Evolutionary conservation across 2,797 vertebrate species (phyloP).

Genomic region (Oreonectes daqikongensis): DNA sequence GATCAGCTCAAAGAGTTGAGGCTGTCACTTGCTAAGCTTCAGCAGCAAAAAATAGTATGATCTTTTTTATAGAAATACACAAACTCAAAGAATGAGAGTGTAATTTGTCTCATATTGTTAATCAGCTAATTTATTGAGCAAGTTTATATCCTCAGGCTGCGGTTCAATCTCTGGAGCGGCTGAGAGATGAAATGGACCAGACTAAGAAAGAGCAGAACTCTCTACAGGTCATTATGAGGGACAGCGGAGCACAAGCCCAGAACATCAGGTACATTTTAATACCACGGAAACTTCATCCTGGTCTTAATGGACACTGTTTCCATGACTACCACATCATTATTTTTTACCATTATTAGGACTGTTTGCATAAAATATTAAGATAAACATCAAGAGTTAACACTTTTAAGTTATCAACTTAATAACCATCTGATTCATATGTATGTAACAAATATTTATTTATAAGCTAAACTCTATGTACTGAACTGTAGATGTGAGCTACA

Average conservation of each 20-base stretch:
- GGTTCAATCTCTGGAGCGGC: slow-evolving; percentile 59
- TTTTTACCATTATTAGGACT: neutral
- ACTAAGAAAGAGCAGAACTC: slow-evolving; percentile 63
- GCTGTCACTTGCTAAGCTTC: slow-evolving; percentile 21
- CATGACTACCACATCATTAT: neutral
- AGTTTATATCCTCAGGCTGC: slow-evolving; percentile 63
- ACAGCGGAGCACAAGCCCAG: slow-evolving; percentile 60
- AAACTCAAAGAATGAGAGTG: neutral
- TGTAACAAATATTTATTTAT: slow-evolving; percentile 12
- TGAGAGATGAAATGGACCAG: slow-evolving; percentile 55
- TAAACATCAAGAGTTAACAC: no score
- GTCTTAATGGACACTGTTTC: neutral
- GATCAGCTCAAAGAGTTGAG: slow-evolving; percentile 19
- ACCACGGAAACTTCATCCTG: neutral
- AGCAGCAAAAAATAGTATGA: slow-evolving; percentile 44
- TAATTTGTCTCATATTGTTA: neutral
- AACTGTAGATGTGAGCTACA: slow-evolving; percentile 67
- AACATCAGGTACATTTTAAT: slow-evolving; percentile 65
- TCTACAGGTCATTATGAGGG: slow-evolving; percentile 56
- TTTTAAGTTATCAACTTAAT: no score
- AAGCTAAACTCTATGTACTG: slow-evolving; percentile 18
- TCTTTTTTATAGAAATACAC: neutral
- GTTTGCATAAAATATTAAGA: neutral
- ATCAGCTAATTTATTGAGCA: neutral
- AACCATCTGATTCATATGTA: neutral